Conservation (phyloP, 2,113 vertebrate genomes). For the Condylura cristata region DNA sequence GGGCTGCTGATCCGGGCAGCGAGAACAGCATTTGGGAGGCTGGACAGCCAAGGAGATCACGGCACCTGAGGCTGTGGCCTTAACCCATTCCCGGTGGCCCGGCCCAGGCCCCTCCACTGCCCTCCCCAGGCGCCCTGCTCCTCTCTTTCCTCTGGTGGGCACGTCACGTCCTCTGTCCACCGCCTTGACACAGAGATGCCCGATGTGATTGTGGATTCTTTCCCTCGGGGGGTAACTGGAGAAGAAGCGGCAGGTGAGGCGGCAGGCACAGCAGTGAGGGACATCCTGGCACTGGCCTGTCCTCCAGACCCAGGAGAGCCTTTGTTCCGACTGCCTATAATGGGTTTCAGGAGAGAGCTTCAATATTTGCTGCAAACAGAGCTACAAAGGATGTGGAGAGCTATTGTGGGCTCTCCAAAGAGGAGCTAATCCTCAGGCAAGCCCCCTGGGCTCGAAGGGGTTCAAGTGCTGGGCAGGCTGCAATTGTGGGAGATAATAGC, state of each 20-base stretch:
- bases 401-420: not conserved
- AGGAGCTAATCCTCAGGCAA: not conserved
- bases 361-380: slow-evolving; percentile 55
- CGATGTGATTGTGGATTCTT: not conserved
- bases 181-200: not conserved
- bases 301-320: slow-evolving; percentile 10
- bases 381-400: slow-evolving; percentile 41
- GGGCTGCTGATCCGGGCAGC: not conserved
- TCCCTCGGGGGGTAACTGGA: slow-evolving; percentile 69
- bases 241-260: slow-evolving; percentile 73
- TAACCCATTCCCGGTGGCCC: not conserved
- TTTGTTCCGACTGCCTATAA: slow-evolving; percentile 58
- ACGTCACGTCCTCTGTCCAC: not conserved
- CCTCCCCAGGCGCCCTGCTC: not conserved
- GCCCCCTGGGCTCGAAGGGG: not conserved
- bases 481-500: not conserved
- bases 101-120: not conserved
- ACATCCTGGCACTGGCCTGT: slow-evolving; percentile 53
- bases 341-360: slow-evolving; percentile 68
- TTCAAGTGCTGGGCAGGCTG: slow-evolving; percentile 34
- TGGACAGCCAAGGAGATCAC: rapidly evolving
- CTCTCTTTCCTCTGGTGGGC: not conserved
- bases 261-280: not conserved
- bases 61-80: not conserved
- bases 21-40: not conserved